These are phyloP conservation scores for Tenthredo amoena DNA, from an alignment of 2,888 invertebrate genomes.

Conservation along the genomic window DNA sequence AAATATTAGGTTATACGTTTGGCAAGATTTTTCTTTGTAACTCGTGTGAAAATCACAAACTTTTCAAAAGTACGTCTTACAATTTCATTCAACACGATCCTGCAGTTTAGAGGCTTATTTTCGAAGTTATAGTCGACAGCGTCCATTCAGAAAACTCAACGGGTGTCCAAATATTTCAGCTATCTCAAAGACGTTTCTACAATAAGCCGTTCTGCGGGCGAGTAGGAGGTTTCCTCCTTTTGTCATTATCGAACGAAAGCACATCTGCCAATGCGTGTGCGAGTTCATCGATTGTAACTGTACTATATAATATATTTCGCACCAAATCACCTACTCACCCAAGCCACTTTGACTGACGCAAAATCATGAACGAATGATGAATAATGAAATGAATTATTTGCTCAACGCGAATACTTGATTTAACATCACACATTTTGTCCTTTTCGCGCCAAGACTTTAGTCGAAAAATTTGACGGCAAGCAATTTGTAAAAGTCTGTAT, in stretches of 20 bases:
- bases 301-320: neutral
- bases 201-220: slow-evolving; percentile 57
- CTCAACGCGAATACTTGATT: neutral
- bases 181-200: slow-evolving; percentile 47
- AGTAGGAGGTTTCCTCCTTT: slow-evolving; percentile 20
- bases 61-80: slow-evolving; percentile 17
- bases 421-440: neutral
- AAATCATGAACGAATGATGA: neutral
- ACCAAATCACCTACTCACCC: neutral
- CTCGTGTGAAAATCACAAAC: slow-evolving; percentile 51
- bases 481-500: slow-evolving; percentile 11
- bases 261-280: slow-evolving; percentile 10
- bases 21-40: slow-evolving; percentile 46
- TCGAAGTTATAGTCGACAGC: slow-evolving; percentile 47
- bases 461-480: neutral
- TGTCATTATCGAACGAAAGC: slow-evolving; percentile 33
- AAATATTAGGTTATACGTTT: slow-evolving; percentile 45
- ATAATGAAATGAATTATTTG: neutral
- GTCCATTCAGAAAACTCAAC: slow-evolving; percentile 61
- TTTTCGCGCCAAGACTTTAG: neutral
- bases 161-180: slow-evolving; percentile 62
- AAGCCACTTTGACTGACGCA: neutral
- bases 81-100: slow-evolving; percentile 36
- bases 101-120: slow-evolving; percentile 45
- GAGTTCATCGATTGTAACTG: neutral